phyloP scores from a whole-genome alignment of 37 sponge, comb jelly and placozoan genomes.

The Haliclona indistincta region DNA sequence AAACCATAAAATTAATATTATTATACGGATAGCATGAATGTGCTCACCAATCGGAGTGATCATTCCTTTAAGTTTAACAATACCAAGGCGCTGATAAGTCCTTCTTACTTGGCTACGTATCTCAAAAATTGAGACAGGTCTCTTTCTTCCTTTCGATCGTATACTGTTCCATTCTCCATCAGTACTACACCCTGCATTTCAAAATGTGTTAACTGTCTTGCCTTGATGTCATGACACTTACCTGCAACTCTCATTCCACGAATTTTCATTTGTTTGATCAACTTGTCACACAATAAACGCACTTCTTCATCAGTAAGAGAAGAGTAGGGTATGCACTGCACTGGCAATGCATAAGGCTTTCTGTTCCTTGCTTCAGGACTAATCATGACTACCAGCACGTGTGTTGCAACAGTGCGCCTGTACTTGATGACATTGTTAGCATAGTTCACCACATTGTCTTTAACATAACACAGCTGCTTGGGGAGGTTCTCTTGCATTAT shows the following conservation, averaged over 20 bases:
- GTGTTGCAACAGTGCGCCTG: no score
- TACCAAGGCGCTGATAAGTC: no score
- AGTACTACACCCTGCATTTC: slow-evolving; percentile 6
- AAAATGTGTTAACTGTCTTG: not conserved
- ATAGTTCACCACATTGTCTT: no score
- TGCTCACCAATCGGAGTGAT: no score
- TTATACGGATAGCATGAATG: no score
- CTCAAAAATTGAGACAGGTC: slow-evolving; percentile 14
- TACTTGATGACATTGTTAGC: no score
- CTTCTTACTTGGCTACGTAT: slow-evolving; percentile 6
- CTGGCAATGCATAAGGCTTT: slow-evolving; percentile 10
- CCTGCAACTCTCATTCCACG: slow-evolving; percentile 14
- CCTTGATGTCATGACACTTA: not conserved
- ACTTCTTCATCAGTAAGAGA: not conserved
- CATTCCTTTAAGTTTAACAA: no score
- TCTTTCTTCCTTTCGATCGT: not conserved
- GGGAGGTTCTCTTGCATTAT: no score
- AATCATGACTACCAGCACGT: slow-evolving; percentile 24
- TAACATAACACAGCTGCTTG: no score
- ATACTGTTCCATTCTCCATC: slow-evolving; percentile 30
- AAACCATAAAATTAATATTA: no score
- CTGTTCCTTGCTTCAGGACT: slow-evolving; percentile 9
- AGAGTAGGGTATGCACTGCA: slow-evolving; percentile 11
- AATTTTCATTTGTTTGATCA: slow-evolving; percentile 1
- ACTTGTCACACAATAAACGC: not conserved